Base-by-base conservation (phyloP, 2,888 invertebrate genomes). In the Andrena minutula region DNA sequence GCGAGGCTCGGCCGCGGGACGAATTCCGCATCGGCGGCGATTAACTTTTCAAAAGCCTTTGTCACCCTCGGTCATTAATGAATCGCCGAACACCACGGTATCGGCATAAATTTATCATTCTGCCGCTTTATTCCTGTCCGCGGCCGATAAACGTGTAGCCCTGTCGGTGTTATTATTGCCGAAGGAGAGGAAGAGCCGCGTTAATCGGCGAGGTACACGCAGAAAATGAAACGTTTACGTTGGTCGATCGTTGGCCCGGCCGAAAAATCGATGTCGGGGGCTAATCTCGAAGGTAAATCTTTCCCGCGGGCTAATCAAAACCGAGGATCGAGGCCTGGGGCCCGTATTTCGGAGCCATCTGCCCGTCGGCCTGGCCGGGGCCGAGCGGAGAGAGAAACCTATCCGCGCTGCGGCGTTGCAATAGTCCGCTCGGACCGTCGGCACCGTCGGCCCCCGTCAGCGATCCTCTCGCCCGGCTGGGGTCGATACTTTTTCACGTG, bases 231-330 rank as follows among this genome's bases (percentile, higher is more conserved):
- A 51, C 61, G 75, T 71, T 81, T 65, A 61, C 74, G 60, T 69
- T 68, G 69, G 65, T 51, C 30, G 83, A 77, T 84, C 77, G 69
- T 41, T 41, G 41, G 49, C 84, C 79, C 79, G 69, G 76, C 76
- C 81, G 86, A 89, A 82, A 82, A 84, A 87, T 89, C 87, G 84
- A 85, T 72, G 86, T 71, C 83, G 66, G 28, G 28, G 71, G 75
- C 82, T 91, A 92, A 92, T 92, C 92, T 92, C 86, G 85, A 89
- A 91, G 86, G 90, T 90, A 91, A 92, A 92, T 92, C 92, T 92
- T 85, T 74, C 81, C 86, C 86, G 86, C 88, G 87, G 83, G 86
- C 86, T 87, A 90, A 91, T 92, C 90, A 86, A 90, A 85, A 87
- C 75, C 74, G 75, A 87, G 87, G 88, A 92, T 92, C 92, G 89